Evolutionary conservation across 2,888 invertebrate genomes (phyloP).

Genomic region (Pherbina coryleti): DNA sequence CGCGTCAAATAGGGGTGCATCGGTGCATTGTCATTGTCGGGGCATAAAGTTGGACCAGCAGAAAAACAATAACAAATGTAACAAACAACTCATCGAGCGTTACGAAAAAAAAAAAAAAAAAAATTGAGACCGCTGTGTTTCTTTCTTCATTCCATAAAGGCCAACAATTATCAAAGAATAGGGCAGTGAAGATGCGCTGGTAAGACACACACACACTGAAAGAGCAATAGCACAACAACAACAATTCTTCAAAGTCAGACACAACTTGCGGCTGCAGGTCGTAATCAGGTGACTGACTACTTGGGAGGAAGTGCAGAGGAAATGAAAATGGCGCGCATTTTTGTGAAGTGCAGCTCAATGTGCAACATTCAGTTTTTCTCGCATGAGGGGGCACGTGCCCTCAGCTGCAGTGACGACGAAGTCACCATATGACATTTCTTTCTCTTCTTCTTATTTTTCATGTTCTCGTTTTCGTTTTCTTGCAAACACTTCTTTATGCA

Average conservation of each 20-base stretch:
- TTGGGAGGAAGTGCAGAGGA: not conserved
- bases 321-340: slow-evolving; percentile 26
- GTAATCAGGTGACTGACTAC: slow-evolving; percentile 13
- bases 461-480: not conserved
- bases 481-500: not conserved
- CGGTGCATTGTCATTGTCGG: not conserved
- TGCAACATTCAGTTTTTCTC: slow-evolving; percentile 26
- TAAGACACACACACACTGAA: not conserved
- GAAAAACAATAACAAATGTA: not conserved
- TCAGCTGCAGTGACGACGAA: slow-evolving; percentile 15
- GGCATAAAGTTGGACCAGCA: not conserved
- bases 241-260: not conserved
- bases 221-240: not conserved
- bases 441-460: not conserved
- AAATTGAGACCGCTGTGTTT: slow-evolving; percentile 2
- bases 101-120: too few relatives aligned
- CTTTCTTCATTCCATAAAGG: slow-evolving; percentile 1
- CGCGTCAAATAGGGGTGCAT: slow-evolving; percentile 7
- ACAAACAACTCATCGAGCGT: slow-evolving; percentile 19
- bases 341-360: not conserved
- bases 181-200: not conserved
- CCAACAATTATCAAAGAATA: not conserved
- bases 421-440: slow-evolving; percentile 22
- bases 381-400: slow-evolving; percentile 46
- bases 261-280: not conserved